Percentiles rank a stretch among this genome's conserved stretches.
These are phyloP conservation scores for Picathartes gymnocephalus DNA, from an alignment of 2,113 vertebrate genomes.

Conservation along the genomic window DNA sequence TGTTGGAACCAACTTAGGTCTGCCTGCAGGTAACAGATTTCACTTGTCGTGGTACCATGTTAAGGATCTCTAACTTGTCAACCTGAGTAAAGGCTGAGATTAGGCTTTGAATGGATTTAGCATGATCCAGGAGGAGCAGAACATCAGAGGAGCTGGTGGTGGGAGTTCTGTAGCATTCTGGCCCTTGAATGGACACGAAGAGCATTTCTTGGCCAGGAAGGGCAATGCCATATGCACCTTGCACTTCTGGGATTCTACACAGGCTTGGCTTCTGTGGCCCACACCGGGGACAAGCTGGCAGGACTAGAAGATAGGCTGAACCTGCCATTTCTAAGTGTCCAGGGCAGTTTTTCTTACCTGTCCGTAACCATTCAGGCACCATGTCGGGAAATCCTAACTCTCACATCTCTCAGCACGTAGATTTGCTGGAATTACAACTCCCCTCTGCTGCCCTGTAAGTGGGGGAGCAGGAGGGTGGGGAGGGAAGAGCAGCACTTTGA, in stretches of 20 bases:
- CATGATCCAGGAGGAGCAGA: conserved; percentile 28
- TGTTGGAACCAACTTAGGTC: conserved; percentile 46
- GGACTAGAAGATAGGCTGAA: conserved; percentile 32
- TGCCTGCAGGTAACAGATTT: conserved; percentile 38
- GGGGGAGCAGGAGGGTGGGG: conserved; percentile 41
- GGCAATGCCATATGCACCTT: conserved; percentile 52
- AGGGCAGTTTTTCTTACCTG: conserved; percentile 25
- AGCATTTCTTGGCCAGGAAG: conserved; percentile 25
- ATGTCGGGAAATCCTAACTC: conserved; percentile 67
- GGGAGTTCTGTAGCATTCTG: conserved; percentile 25
- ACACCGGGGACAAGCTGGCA: not conserved
- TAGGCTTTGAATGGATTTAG: conserved; percentile 31
- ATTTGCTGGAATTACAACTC: conserved; percentile 45
- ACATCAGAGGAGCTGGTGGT: conserved; percentile 34
- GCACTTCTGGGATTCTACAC: conserved; percentile 34
- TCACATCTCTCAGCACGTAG: conserved; percentile 60
- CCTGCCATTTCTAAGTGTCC: not conserved
- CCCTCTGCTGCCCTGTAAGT: conserved; percentile 41
- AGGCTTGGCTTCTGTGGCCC: conserved; percentile 3
- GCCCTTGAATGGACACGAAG: not conserved
- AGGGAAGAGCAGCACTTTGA: conserved; percentile 53
- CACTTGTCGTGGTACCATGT: not conserved
- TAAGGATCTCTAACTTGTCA: conserved; percentile 30
- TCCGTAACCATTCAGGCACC: conserved; percentile 38
- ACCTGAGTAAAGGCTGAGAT: conserved; percentile 22